phyloP scores from a whole-genome alignment of 2,888 invertebrate species.

The Microdon myrmicae region DNA sequence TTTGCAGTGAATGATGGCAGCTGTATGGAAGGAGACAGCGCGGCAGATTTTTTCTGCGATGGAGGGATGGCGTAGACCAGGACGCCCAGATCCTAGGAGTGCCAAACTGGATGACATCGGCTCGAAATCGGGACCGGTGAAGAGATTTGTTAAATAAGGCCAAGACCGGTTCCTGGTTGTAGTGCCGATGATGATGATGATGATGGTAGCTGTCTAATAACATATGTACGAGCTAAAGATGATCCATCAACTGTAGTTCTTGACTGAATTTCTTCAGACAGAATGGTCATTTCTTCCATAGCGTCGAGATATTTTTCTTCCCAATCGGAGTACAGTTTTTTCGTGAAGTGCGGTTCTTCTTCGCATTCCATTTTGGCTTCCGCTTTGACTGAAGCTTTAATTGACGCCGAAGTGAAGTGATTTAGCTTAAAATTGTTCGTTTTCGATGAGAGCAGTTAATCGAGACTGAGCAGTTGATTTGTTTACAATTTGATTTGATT shows the following conservation, averaged over 20 bases:
- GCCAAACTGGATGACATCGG: too few species aligned
- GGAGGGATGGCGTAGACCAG: too few species aligned
- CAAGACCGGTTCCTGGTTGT: too few species aligned
- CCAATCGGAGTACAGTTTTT: slow-evolving; percentile 1
- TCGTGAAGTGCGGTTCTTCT: slow-evolving; percentile 5
- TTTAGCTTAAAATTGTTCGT: not conserved
- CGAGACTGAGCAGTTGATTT: slow-evolving; percentile 11
- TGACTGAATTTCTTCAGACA: slow-evolving; percentile 1
- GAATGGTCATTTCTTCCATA: slow-evolving; percentile 4
- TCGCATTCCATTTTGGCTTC: slow-evolving; percentile 3
- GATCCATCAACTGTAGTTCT: not conserved
- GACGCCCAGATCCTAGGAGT: too few species aligned
- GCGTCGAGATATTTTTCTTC: slow-evolving; percentile 12
- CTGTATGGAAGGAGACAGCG: too few species aligned
- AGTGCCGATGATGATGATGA: too few species aligned
- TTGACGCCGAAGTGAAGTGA: not conserved
- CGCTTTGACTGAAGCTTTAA: slow-evolving; percentile 6
- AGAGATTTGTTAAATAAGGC: too few species aligned
- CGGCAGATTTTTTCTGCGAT: too few species aligned
- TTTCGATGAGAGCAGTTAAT: slow-evolving; percentile 5
- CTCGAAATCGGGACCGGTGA: too few species aligned
- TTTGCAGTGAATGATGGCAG: slow-evolving; percentile 2
- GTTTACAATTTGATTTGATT: too few species aligned
- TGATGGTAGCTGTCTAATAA: not conserved
- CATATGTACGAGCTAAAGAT: not conserved